Percentiles rank a stretch among this genome's conserved stretches.
Conservation (phyloP, 2,113 vertebrate species). For the Haplochromis vanheusdeni region DNA sequence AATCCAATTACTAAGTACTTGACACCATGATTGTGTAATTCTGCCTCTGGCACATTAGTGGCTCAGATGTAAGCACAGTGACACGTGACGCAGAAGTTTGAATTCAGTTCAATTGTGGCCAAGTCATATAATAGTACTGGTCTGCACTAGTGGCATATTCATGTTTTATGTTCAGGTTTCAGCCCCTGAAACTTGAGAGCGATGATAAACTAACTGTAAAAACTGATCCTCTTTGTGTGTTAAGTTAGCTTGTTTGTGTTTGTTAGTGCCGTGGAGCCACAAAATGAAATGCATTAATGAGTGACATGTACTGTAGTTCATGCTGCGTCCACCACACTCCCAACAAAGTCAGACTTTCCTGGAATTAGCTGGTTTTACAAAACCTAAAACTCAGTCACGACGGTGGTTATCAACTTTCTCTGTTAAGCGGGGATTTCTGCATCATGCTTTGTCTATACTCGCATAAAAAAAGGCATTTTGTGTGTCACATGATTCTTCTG, state of each 20-base stretch:
- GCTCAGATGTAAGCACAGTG: neutral
- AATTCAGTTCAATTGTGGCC: neutral
- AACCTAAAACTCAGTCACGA: neutral
- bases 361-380: neutral
- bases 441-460: neutral
- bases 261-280: accelerated
- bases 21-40: neutral
- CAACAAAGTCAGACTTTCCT: neutral
- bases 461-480: neutral
- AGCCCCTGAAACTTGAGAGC: neutral
- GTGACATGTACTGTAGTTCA: neutral
- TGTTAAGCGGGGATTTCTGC: neutral
- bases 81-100: neutral
- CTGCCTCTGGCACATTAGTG: neutral
- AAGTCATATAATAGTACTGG: neutral
- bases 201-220: neutral
- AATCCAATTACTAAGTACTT: neutral
- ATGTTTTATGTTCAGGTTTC: neutral
- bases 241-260: neutral
- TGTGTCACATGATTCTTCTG: neutral
- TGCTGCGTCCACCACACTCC: neutral
- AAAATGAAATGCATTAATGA: neutral
- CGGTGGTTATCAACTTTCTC: neutral
- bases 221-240: neutral
- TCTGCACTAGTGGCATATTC: neutral